Conservation (phyloP, 2,797 vertebrate species). For the Parauchenoglanis punctatus region DNA sequence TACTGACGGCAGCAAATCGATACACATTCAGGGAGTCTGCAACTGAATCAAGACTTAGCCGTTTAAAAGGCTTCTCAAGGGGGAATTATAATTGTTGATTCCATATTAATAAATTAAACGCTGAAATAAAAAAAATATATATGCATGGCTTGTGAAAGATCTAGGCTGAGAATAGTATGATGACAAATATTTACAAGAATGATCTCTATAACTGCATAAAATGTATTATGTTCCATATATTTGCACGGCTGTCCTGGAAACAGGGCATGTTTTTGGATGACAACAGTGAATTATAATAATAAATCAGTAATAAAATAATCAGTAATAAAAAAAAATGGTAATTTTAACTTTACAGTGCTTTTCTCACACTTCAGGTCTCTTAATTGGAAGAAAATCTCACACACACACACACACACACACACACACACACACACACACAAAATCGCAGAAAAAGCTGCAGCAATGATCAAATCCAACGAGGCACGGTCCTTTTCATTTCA, state of each 20-base stretch:
- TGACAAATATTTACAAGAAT: neutral
- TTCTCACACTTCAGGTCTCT: neutral
- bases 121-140: neutral
- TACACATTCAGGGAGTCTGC: neutral
- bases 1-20: neutral
- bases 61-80: neutral
- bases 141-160: neutral
- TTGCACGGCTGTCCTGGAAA: neutral
- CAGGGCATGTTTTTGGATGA: neutral
- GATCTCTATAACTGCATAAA: neutral
- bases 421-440: neutral
- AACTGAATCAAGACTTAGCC: neutral
- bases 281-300: neutral
- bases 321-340: neutral
- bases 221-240: neutral
- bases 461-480: neutral
- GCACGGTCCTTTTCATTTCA: neutral
- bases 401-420: neutral
- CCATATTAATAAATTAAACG: neutral
- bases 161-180: neutral
- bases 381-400: neutral
- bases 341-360: neutral
- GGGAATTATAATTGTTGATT: neutral
- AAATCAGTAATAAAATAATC: neutral
- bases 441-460: neutral